Base-by-base conservation (phyloP, 2,113 vertebrate species). In the Cryptomyrus ogoouensis region DNA sequence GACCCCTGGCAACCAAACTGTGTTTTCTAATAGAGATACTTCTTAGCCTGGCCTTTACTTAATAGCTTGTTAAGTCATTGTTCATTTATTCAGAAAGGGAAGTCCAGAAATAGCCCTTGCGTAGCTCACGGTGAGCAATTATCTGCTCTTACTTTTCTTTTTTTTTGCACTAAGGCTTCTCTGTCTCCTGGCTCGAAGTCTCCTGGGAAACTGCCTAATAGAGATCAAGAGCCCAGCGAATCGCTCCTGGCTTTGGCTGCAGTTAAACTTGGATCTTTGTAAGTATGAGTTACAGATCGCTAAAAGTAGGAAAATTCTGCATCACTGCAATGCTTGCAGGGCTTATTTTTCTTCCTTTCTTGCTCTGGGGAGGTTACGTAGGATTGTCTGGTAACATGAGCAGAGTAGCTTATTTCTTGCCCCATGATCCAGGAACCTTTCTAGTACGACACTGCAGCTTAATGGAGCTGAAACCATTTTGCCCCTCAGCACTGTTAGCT, bases 61-160 rank as follows among this genome's bases (percentile, higher is more conserved):
- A 89, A 84, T 27, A 46, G 17, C 24, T 44, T 70, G 35, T 66
- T 89, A 62, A 62, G 44, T 70, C 52, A 89, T 89, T 44, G 88
- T 44, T 42, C 13, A 89, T 89, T 91, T 86, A 70, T 27, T 58
- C 89, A 39, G 47, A 52, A 49, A 88, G 6, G 19, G 5, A 77
- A 24, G 90, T 80, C 90, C 53, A 50, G 49, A 88, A 88, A 90
- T 88, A 88, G 89, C 66, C 6, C 49, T 80, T 52, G 42, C 47
- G 46, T 92, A 84, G 89, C 66, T 91, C 89, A 88, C 58, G 17
- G 88, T 92, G 90, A 94, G 44, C 92, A 92, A 94, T 92, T 92
- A 89, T 53, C 89, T 92, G 77, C 83, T 88, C 89, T 90, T 42
- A 80, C 31, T 80, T 42, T 50, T 77, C 44, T 49, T 47, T 27